Conservation (phyloP, 2,113 vertebrate genomes). For the Daboia siamensis region DNA sequence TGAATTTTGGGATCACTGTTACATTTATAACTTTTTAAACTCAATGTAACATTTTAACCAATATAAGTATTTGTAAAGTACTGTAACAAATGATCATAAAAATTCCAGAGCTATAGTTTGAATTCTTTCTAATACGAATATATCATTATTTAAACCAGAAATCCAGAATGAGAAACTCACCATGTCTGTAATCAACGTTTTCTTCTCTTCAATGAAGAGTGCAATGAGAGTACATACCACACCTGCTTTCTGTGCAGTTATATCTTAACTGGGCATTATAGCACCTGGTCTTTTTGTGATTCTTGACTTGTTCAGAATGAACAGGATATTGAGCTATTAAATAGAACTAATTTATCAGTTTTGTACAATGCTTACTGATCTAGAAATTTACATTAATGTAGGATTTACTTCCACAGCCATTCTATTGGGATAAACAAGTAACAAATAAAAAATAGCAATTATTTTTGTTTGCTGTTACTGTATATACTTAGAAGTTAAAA, state of each 20-base stretch:
- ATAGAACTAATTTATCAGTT: neutral
- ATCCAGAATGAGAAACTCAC: neutral
- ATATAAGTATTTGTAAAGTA: slow-evolving; percentile 19
- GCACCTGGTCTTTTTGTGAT: neutral
- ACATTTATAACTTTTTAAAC: slow-evolving; percentile 7
- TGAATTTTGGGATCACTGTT: slow-evolving; percentile 9
- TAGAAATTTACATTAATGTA: neutral
- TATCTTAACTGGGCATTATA: neutral
- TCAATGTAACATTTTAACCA: slow-evolving; percentile 42
- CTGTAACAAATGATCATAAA: neutral
- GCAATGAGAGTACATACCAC: neutral
- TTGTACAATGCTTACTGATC: neutral
- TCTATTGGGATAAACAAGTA: neutral
- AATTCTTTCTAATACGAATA: neutral
- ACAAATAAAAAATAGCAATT: slow-evolving; percentile 20
- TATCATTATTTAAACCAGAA: neutral
- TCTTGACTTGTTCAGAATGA: neutral
- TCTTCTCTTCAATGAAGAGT: neutral
- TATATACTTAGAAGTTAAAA: slow-evolving; percentile 23
- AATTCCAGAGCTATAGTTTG: neutral
- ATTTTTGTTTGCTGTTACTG: slow-evolving; percentile 13
- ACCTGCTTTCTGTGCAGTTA: neutral
- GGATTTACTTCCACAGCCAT: neutral
- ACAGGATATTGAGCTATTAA: neutral
- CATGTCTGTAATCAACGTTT: neutral